These are phyloP conservation scores for Pegea sp. DNA, from an alignment of 23 tunicate genomes.

Conservation along the genomic window DNA sequence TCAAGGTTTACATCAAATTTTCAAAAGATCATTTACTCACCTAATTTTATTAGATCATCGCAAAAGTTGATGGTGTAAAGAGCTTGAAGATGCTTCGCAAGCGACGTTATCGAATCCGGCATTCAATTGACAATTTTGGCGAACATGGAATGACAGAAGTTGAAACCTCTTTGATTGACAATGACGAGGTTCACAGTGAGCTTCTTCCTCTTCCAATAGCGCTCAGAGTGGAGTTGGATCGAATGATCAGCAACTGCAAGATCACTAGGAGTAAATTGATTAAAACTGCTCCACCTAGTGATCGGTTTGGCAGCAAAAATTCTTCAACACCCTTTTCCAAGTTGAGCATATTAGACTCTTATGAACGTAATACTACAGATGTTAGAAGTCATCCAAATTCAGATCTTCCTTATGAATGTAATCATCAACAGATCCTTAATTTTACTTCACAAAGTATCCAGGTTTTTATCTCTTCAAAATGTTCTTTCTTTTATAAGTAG, in stretches of 20 bases:
- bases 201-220: conserved; percentile 43
- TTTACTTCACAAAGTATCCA: conserved; percentile 44
- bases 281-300: conserved; percentile 10
- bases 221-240: conserved; percentile 41
- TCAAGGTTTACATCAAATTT: conserved; percentile 17
- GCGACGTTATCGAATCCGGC: conserved; percentile 38
- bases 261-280: conserved; percentile 21
- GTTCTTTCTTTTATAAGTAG: no score
- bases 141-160: conserved; percentile 56
- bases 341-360: neutral
- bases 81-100: conserved; percentile 71
- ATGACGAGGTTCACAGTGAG: conserved; percentile 32
- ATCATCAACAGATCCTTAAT: conserved; percentile 49
- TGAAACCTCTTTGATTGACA: conserved; percentile 55
- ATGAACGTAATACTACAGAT: neutral
- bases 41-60: conserved; percentile 7
- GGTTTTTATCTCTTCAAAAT: no score
- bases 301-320: no score
- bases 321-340: neutral
- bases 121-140: conserved; percentile 49
- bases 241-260: conserved; percentile 62
- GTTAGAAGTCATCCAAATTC: neutral
- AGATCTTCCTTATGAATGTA: no score
- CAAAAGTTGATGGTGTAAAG: conserved; percentile 39
- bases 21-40: neutral